Base-by-base conservation (phyloP, 1,140 invertebrate genomes). In the Aethina tumida region DNA sequence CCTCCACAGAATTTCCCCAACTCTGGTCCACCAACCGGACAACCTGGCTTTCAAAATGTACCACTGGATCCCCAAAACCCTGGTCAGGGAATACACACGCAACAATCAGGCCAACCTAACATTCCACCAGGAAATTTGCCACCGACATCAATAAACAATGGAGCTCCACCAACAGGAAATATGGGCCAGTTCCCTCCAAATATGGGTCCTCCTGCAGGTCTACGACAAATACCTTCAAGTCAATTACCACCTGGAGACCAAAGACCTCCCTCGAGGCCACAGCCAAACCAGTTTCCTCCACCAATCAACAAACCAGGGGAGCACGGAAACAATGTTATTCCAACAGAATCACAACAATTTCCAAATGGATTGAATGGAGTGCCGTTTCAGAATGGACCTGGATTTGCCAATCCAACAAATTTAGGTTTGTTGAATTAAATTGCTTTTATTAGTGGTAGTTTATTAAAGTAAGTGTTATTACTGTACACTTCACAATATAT, bases 21-120 rank as follows among this genome's bases (percentile, higher is more conserved):
- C 17, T 15, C 19, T 29, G 33, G 39, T n/a, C 34, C 32, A 24
- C 35, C 45, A 25, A 22, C n/a, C n/a, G 38, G 17, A 35, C 41
- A 29, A 24, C 43, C 17, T 43, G 45, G 21, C 22, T 57, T 53
- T 35, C 45, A 53, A 33, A 54, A 43, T 47, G 29, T 56, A 8
- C 37, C 51, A 19, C 25, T 10, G 49, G 37, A 10, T 40, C 49
- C 20, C 34, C 45, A 30, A 50, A 35, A 62, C 60, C 30, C 57
- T 58, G 1, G 25, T 65, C 64, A 27, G 56, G 59, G 19, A 56
- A 35, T 22, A 26, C 29, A 19, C 19, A 32, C 32, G 18, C 43
- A 33, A 20, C 16, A 13, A 21, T 13, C 21, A 16, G 19, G 19
- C 15, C 16, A 16, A 39, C 41, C 24, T 5, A 30, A 10, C 15